Evolutionary conservation across 1,140 invertebrate genomes (phyloP).

Genomic region (Tetraneura akinire): DNA sequence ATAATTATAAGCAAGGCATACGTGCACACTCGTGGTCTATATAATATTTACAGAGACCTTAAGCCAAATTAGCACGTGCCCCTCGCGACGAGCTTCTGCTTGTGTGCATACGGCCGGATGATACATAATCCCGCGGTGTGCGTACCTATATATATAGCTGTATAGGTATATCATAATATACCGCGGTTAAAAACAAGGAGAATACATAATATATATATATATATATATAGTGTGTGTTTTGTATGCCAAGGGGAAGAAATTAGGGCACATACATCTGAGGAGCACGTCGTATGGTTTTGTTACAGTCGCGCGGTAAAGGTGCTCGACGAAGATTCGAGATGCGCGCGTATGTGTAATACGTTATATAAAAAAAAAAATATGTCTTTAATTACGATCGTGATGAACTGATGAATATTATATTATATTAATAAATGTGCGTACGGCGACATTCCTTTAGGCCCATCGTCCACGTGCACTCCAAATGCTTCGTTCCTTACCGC

Average conservation of each 20-base stretch:
- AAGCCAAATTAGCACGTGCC: constrained; percentile 46
- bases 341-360: neutral
- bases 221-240: neutral
- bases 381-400: constrained; percentile 35
- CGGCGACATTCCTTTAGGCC: neutral
- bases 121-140: neutral
- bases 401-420: too few relatives aligned
- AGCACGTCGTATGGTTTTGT: neutral
- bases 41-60: neutral
- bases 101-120: neutral
- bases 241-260: neutral
- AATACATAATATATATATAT: too few relatives aligned
- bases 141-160: too few relatives aligned
- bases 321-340: neutral
- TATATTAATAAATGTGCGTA: neutral
- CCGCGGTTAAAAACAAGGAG: neutral
- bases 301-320: neutral
- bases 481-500: neutral
- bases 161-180: too few relatives aligned
- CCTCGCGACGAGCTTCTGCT: neutral
- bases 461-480: constrained; percentile 35
- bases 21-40: neutral
- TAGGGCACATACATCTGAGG: neutral
- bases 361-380: constrained; percentile 31
- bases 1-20: too few relatives aligned